These are phyloP conservation scores for Drosophila bipectinata DNA, from an alignment of 1,140 invertebrate genomes.

Conservation along the genomic window DNA sequence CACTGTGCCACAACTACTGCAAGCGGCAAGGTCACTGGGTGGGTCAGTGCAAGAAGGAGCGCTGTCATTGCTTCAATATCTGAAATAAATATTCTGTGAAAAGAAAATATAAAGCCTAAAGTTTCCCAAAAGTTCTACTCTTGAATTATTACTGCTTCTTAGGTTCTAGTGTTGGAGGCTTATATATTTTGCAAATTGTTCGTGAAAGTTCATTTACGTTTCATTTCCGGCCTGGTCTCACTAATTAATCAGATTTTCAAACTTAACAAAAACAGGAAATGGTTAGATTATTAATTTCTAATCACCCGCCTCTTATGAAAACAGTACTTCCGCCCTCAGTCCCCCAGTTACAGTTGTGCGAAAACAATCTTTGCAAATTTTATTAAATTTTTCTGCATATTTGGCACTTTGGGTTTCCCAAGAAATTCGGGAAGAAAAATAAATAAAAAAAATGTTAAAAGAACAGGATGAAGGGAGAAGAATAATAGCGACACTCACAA, in stretches of 20 bases:
- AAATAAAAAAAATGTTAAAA: too few species aligned
- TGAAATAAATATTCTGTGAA: background rate
- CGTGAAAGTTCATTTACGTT: background rate
- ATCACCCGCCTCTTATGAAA: background rate
- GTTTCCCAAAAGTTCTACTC: too few species aligned
- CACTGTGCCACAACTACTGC: conserved; percentile 75
- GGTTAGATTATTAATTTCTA: background rate
- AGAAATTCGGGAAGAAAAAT: too few species aligned
- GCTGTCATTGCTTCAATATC: conserved; percentile 66
- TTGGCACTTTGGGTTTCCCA: too few species aligned
- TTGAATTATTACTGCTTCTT: too few species aligned
- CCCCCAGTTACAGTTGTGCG: background rate
- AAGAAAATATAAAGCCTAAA: background rate
- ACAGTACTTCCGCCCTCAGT: background rate
- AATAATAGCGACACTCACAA: too few species aligned
- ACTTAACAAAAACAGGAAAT: conserved; percentile 3
- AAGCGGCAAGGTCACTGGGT: conserved; percentile 75
- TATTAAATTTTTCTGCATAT: too few species aligned
- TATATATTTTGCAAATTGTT: background rate
- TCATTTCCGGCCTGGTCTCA: background rate
- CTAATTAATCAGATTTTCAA: conserved; percentile 10
- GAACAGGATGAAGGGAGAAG: too few species aligned
- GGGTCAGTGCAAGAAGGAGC: conserved; percentile 71
- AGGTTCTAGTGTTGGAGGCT: too few species aligned
- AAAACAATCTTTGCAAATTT: background rate